phyloP scores from a whole-genome alignment of 2,113 vertebrate species.

The Campylomormyrus numenius region DNA sequence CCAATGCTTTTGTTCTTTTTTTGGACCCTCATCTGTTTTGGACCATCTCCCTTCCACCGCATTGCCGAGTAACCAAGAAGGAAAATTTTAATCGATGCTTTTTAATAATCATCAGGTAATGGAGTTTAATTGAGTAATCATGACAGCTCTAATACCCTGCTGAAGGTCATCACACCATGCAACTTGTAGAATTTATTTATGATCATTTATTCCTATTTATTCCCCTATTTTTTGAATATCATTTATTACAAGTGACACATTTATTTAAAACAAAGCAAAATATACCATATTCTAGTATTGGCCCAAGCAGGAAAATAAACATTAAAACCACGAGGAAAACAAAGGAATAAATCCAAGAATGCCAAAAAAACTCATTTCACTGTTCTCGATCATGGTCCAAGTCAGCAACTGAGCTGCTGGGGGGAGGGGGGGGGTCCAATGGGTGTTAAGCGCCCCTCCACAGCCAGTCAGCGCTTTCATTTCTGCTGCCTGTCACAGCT shows the following conservation, averaged over 20 bases:
- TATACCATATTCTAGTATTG: neutral
- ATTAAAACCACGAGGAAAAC: slow-evolving; percentile 5
- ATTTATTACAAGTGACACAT: neutral
- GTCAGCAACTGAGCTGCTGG: slow-evolving; percentile 11
- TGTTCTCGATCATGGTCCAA: slow-evolving; percentile 29
- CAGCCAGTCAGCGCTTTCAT: slow-evolving; percentile 46
- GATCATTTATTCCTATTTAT: neutral
- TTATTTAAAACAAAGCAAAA: neutral
- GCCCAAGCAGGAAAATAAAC: neutral
- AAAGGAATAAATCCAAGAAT: slow-evolving; percentile 33
- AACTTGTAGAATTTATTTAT: neutral
- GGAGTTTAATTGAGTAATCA: neutral
- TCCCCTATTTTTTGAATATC: neutral
- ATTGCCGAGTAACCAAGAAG: neutral
- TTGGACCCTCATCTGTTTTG: neutral
- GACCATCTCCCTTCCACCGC: neutral
- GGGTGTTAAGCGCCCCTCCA: slow-evolving; percentile 40
- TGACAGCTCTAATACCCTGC: neutral
- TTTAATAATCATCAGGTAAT: neutral
- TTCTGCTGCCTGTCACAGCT: slow-evolving; percentile 10
- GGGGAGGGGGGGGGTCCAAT: slow-evolving; percentile 26
- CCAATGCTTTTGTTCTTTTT: neutral
- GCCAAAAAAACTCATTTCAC: slow-evolving; percentile 45
- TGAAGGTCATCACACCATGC: neutral
- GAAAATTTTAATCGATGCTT: neutral